These are phyloP conservation scores for Melinaea marsaeus DNA, from an alignment of 2,888 invertebrate genomes.

Conservation along the genomic window DNA sequence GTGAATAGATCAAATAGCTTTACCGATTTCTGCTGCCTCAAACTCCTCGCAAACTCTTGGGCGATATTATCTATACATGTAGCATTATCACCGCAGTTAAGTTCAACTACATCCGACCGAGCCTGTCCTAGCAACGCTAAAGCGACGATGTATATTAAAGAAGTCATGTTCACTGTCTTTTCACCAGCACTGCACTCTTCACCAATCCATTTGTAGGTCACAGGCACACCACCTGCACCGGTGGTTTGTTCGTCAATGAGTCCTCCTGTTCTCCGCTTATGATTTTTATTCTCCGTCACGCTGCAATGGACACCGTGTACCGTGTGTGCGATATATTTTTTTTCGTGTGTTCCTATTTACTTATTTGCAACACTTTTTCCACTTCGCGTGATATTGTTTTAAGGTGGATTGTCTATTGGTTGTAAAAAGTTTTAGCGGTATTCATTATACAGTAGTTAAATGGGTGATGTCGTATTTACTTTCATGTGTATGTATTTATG, in stretches of 20 bases:
- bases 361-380: constrained; percentile 61
- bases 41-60: constrained; percentile 69
- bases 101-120: constrained; percentile 53
- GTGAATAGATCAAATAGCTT: constrained; percentile 75
- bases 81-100: constrained; percentile 79
- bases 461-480: constrained; percentile 68
- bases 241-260: constrained; percentile 68
- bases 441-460: constrained; percentile 47
- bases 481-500: constrained; percentile 39
- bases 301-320: constrained; percentile 53
- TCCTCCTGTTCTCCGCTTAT: constrained; percentile 56
- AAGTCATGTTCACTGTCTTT: constrained; percentile 55
- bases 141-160: constrained; percentile 56
- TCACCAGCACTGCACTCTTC: constrained; percentile 54
- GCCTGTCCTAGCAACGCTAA: constrained; percentile 55
- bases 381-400: constrained; percentile 47
- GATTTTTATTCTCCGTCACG: constrained; percentile 74
- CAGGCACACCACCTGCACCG: constrained; percentile 61
- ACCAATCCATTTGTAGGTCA: constrained; percentile 75
- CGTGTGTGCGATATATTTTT: constrained; percentile 61
- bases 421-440: constrained; percentile 45
- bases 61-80: constrained; percentile 77
- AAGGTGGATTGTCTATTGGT: constrained; percentile 51
- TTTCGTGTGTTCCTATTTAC: constrained; percentile 44
- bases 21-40: constrained; percentile 73